Conservation (phyloP, 2,888 invertebrate species). For the Conchocele bisecta region DNA sequence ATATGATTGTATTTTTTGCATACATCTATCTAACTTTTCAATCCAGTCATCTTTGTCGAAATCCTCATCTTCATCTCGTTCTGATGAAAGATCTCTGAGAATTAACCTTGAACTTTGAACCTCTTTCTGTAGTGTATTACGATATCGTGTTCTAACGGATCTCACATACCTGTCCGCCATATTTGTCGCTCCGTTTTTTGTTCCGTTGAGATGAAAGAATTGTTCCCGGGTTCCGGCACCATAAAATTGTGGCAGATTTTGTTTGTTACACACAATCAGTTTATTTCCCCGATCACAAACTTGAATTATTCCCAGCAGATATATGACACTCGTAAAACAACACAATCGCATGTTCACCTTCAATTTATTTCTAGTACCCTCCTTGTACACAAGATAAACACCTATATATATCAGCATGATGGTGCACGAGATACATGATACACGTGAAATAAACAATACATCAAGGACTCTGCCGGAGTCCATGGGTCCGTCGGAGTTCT, state of each 20-base stretch:
- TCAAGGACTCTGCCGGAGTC: too few species aligned
- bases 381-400: too few species aligned
- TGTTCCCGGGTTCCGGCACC: conserved; percentile 15
- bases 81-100: not conserved
- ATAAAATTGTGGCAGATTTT: conserved; percentile 7
- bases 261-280: too few species aligned
- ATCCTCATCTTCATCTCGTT: not conserved
- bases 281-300: too few species aligned
- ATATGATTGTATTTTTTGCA: conserved; percentile 14
- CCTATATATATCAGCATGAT: too few species aligned
- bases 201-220: not conserved
- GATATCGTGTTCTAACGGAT: not conserved
- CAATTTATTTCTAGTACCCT: too few species aligned
- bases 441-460: too few species aligned
- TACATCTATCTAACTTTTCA: conserved; percentile 21
- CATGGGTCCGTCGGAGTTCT: too few species aligned
- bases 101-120: not conserved
- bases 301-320: too few species aligned
- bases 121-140: conserved; percentile 4
- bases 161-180: not conserved
- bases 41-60: not conserved
- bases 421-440: too few species aligned
- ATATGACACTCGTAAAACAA: too few species aligned
- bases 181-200: not conserved
- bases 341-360: too few species aligned